Percentiles rank a stretch among this genome's conserved stretches.
These are phyloP conservation scores for Forbesichthys papilliferus DNA, from an alignment of 2,113 vertebrate species.

Conservation along the genomic window DNA sequence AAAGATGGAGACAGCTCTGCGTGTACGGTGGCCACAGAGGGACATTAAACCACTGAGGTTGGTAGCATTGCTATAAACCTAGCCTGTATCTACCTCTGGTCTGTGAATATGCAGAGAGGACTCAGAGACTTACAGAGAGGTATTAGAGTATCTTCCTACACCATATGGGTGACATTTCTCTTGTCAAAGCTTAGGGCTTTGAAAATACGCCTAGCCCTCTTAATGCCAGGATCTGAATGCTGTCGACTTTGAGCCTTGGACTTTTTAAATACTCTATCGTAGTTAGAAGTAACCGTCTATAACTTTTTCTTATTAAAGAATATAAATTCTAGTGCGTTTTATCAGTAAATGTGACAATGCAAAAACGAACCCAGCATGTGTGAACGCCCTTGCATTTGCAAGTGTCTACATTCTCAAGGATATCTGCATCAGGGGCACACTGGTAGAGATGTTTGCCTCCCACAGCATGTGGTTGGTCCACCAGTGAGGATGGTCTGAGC, in stretches of 20 bases:
- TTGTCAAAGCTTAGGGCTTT: not conserved
- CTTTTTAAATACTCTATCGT: not conserved
- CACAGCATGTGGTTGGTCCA: too few species aligned
- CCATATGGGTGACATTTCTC: slow-evolving; percentile 16
- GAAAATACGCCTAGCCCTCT: not conserved
- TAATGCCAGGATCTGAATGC: not conserved
- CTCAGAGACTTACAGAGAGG: not conserved
- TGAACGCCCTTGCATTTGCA: too few species aligned
- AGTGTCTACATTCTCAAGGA: too few species aligned
- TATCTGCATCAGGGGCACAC: too few species aligned
- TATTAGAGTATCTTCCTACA: slow-evolving; percentile 25
- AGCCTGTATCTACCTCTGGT: not conserved
- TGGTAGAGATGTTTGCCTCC: too few species aligned
- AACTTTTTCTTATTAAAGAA: too few species aligned
- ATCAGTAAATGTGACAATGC: too few species aligned
- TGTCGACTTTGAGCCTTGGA: not conserved
- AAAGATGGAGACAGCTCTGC: not conserved
- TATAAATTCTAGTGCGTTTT: too few species aligned
- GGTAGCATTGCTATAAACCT: not conserved
- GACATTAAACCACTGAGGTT: not conserved
- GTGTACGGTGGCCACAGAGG: not conserved
- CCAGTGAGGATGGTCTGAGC: too few species aligned
- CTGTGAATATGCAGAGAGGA: not conserved
- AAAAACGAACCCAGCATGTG: too few species aligned
- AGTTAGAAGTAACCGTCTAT: too few species aligned